These are phyloP conservation scores for Papilio demoleus DNA, from an alignment of 2,888 invertebrate species.

Conservation along the genomic window DNA sequence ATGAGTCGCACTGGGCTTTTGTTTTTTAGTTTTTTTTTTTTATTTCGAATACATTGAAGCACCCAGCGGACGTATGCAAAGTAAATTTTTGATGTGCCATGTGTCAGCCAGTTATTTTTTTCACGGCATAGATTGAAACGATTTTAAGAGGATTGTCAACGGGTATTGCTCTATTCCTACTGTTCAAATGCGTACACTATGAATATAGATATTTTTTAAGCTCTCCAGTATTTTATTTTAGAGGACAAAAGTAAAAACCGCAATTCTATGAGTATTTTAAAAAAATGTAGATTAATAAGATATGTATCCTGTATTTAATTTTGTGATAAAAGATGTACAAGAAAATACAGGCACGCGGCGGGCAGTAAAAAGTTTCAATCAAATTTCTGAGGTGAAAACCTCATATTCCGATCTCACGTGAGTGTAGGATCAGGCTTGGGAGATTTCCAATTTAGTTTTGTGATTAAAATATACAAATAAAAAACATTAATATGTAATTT, in stretches of 20 bases:
- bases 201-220: constrained; percentile 1
- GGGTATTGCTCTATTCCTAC: constrained; percentile 5
- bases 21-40: constrained; percentile 8
- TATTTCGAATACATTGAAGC: constrained; percentile 13
- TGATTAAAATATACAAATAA: not conserved
- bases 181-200: not conserved
- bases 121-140: constrained; percentile 20
- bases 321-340: not conserved
- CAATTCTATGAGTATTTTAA: not conserved
- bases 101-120: constrained; percentile 21
- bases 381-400: too few species aligned
- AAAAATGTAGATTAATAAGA: not conserved
- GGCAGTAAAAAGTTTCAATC: too few species aligned
- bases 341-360: too few species aligned
- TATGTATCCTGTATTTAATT: not conserved
- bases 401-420: too few species aligned
- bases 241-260: not conserved
- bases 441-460: too few species aligned
- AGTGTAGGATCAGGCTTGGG: too few species aligned
- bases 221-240: not conserved
- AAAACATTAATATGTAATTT: not conserved
- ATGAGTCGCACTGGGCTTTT: not conserved
- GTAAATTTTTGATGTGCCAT: constrained; percentile 18
- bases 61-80: constrained; percentile 17
- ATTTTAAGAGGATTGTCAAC: constrained; percentile 25